Conservation (phyloP, 2,113 vertebrate genomes). For the Zingel zingel region DNA sequence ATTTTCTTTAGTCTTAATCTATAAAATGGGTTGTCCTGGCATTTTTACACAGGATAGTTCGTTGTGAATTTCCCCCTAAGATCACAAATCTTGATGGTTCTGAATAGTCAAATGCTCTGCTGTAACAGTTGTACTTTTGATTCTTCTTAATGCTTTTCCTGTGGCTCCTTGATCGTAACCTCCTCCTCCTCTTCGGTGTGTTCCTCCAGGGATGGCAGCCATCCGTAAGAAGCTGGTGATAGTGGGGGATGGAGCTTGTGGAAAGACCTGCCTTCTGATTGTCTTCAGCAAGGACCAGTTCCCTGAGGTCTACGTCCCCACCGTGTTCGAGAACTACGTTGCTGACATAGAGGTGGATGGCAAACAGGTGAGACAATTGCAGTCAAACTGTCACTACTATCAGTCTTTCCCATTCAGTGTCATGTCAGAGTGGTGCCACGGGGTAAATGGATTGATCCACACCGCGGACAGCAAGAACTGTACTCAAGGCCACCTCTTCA, state of each 20-base stretch:
- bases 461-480: no score
- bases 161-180: constrained; percentile 3
- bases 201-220: constrained; percentile 93
- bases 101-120: background rate
- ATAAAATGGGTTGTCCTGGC: background rate
- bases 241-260: constrained; percentile 98
- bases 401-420: background rate
- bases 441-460: background rate
- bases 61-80: background rate
- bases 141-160: background rate
- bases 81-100: background rate
- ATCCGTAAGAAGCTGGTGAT: constrained; percentile 99
- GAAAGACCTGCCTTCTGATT: constrained; percentile 98
- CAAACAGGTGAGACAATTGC: constrained; percentile 90
- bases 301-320: constrained; percentile 98
- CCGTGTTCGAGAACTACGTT: constrained; percentile 99
- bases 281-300: constrained; percentile 99
- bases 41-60: background rate
- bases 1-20: background rate
- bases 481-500: no score
- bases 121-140: background rate
- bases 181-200: constrained; percentile 5
- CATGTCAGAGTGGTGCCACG: background rate
- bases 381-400: background rate
- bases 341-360: constrained; percentile 98